Base-by-base conservation (phyloP, 2,797 vertebrate species). In the Macrochelys suwanniensis region DNA sequence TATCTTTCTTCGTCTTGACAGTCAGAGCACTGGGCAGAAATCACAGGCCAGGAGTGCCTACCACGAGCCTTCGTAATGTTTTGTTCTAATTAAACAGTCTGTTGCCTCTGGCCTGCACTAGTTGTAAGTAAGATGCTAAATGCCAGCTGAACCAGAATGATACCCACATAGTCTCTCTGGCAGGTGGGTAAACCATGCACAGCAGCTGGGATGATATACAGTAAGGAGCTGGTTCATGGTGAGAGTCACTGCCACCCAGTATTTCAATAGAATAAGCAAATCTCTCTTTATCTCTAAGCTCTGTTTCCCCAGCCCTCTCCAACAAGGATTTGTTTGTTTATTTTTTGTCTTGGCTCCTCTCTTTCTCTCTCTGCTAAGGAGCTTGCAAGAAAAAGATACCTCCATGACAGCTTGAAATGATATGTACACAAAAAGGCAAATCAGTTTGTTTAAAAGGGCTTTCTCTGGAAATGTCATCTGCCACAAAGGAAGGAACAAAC, bases 191-290 rank as follows among this genome's bases (percentile, higher is more conserved):
- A 83, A 83, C 65, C 77, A 88, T 0, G 0, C 37, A 37, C 71
- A 88, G 81, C 86, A 96, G 88, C 89, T 84, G 71, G n/a, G 87
- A 50, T 94, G 86, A 57, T 80, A 82, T 71, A 86, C 37, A 80
- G 83, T 57, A 93, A 94, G 74, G 61, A 82, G 68, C 42, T 92
- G 68, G 51, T 74, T 90, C 83, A 56, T 54, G 86, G 82, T 89
- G 82, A 92, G 88, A 83, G 76, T 93, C 71, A 81, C 81, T 93
- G 89, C 65, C 71, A 56, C 82, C 78, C 54, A 94, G 12, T 53
- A 86, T 91, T 82, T 85, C 79, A 89, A 80, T 10, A 88, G 54
- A 91, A 85, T 59, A 82, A 96, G 91, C 47, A 83, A 94, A 53
- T 7, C 17, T 37, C 82, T 92, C 45, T 87, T 93, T 65, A 85